Conservation (phyloP, 2,888 invertebrate species). For the Tipula lateralis region DNA sequence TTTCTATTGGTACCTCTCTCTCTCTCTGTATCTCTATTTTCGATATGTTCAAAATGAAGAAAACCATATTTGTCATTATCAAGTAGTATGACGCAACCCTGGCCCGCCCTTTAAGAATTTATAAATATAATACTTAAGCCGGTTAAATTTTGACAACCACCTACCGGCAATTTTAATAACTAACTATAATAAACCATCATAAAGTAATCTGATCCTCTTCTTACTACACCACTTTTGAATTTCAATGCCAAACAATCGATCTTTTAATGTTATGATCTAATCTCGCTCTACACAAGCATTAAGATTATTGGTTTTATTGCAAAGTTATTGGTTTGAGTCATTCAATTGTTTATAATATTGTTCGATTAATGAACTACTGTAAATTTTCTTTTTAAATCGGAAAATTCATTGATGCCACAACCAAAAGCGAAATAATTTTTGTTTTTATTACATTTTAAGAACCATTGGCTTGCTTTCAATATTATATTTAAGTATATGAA, state of each 20-base stretch:
- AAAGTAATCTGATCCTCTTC: not conserved
- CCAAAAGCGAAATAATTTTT: not conserved
- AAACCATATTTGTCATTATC: too few species aligned
- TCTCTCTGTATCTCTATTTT: too few species aligned
- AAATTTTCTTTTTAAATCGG: not conserved
- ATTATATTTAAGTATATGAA: not conserved
- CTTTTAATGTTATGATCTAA: not conserved
- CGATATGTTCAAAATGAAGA: too few species aligned
- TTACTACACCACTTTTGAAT: not conserved
- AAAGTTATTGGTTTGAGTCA: not conserved
- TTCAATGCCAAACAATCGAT: not conserved
- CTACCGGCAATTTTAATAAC: too few species aligned
- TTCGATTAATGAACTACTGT: not conserved
- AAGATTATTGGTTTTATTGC: not conserved
- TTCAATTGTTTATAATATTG: not conserved
- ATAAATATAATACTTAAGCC: too few species aligned
- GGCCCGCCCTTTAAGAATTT: too few species aligned
- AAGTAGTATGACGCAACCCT: too few species aligned
- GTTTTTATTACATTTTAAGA: not conserved
- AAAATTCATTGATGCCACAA: not conserved
- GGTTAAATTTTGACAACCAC: too few species aligned
- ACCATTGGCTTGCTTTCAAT: not conserved
- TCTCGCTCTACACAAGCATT: not conserved
- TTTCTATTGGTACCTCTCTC: too few species aligned
- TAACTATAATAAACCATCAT: too few species aligned